phyloP scores from a whole-genome alignment of 2,113 vertebrate species.

The Chionodraco myersi region DNA sequence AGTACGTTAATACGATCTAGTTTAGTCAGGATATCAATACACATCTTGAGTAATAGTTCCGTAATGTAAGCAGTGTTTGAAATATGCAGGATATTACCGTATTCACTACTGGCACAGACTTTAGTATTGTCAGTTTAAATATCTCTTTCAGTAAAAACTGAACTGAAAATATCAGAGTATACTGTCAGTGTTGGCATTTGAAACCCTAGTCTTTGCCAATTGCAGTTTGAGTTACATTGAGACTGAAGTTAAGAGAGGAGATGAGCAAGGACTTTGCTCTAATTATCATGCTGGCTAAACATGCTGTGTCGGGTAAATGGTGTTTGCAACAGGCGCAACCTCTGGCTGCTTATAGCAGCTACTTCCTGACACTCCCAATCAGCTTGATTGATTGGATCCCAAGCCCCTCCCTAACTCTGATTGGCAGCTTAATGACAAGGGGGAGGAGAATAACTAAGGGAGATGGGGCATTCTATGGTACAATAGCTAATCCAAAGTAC shows the following conservation, averaged over 20 bases:
- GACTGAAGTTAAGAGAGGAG: slow-evolving; percentile 42
- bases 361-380: slow-evolving; percentile 85
- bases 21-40: too few relatives aligned
- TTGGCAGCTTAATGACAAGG: slow-evolving; percentile 82
- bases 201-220: slow-evolving; percentile 8
- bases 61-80: background rate
- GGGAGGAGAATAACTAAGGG: slow-evolving; percentile 48
- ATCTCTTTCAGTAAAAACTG: background rate
- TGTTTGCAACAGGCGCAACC: slow-evolving; percentile 78
- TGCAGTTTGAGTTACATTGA: slow-evolving; percentile 30
- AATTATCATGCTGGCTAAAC: slow-evolving; percentile 79
- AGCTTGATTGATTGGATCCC: slow-evolving; percentile 83
- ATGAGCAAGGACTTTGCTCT: slow-evolving; percentile 69
- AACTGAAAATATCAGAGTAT: slow-evolving; percentile 12
- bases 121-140: background rate
- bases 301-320: slow-evolving; percentile 76
- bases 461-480: slow-evolving; percentile 49
- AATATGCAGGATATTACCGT: background rate
- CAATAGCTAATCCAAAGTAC: slow-evolving; percentile 61
- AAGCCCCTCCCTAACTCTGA: slow-evolving; percentile 72
- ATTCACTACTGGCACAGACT: background rate
- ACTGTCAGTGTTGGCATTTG: slow-evolving; percentile 23
- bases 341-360: slow-evolving; percentile 82
- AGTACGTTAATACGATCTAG: too few relatives aligned
- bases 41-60: too few relatives aligned